phyloP scores from a whole-genome alignment of 37 sponge, comb jelly and placozoan species.

The Petrosia ficiformis region DNA sequence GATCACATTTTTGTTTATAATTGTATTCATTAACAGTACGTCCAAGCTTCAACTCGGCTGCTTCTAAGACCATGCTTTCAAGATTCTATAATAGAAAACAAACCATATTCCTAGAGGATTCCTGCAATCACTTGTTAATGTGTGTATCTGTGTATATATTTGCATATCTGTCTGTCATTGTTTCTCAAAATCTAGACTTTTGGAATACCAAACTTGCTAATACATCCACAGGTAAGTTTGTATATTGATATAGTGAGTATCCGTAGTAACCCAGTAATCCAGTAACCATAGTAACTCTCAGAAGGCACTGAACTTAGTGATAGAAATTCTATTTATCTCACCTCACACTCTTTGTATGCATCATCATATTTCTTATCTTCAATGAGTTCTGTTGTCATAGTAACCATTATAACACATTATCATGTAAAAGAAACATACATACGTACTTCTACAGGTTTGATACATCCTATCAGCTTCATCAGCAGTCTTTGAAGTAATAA shows the following conservation, averaged over 20 bases:
- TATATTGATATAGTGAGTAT: too few relatives aligned
- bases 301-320: too few relatives aligned
- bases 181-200: too few relatives aligned
- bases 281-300: too few relatives aligned
- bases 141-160: too few relatives aligned
- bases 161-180: too few relatives aligned
- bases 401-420: not conserved
- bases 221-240: too few relatives aligned
- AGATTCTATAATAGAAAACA: constrained; percentile 36
- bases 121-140: too few relatives aligned
- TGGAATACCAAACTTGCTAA: too few relatives aligned
- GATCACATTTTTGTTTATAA: constrained; percentile 33
- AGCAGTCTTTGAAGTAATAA: constrained; percentile 46
- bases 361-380: not conserved
- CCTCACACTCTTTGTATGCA: not conserved
- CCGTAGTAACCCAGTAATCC: too few relatives aligned
- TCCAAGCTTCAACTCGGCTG: constrained; percentile 46
- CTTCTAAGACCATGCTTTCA: constrained; percentile 40
- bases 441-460: constrained; percentile 50
- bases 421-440: not conserved
- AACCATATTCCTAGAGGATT: too few relatives aligned
- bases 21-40: constrained; percentile 76
- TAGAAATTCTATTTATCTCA: too few relatives aligned
- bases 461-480: constrained; percentile 45
- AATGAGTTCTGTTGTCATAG: not conserved